phyloP scores from a whole-genome alignment of 2,888 invertebrate species.

The Prostheceraeus crozeri region DNA sequence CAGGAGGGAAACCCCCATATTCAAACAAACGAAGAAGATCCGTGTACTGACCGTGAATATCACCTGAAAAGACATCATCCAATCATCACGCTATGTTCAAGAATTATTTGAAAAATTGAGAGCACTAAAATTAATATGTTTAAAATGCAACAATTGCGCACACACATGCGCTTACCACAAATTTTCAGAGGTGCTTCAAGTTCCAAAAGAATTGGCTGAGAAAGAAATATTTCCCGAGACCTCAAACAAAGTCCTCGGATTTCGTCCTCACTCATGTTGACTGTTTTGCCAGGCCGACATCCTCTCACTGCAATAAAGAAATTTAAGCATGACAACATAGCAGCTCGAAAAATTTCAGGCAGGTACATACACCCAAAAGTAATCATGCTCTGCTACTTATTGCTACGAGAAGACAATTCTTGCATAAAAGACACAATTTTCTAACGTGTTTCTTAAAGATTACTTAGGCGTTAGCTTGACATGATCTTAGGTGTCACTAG shows the following conservation, averaged over 20 bases:
- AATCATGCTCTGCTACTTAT: too few relatives aligned
- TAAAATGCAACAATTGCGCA: too few relatives aligned
- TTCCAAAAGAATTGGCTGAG: conserved; percentile 93
- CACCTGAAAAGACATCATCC: conserved; percentile 48
- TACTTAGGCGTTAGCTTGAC: too few relatives aligned
- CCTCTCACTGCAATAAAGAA: conserved; percentile 73
- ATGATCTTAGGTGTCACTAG: too few relatives aligned
- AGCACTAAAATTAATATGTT: too few relatives aligned
- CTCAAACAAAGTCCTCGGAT: conserved; percentile 93
- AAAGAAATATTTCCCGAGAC: conserved; percentile 94
- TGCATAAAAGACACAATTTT: too few relatives aligned
- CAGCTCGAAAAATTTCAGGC: background rate
- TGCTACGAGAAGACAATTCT: too few relatives aligned
- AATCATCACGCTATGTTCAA: too few relatives aligned
- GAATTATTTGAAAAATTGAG: too few relatives aligned
- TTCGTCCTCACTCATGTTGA: conserved; percentile 94
- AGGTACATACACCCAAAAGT: too few relatives aligned
- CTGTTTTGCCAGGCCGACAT: conserved; percentile 96
- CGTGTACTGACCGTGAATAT: conserved; percentile 57
- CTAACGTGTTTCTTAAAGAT: too few relatives aligned
- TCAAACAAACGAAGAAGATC: conserved; percentile 57
- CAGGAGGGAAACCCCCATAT: conserved; percentile 60
- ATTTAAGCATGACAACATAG: too few relatives aligned
- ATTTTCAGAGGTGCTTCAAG: conserved; percentile 98
- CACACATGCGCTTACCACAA: conserved; percentile 71